Conservation (phyloP, 2,888 invertebrate genomes). For the Oscheius sp. region DNA sequence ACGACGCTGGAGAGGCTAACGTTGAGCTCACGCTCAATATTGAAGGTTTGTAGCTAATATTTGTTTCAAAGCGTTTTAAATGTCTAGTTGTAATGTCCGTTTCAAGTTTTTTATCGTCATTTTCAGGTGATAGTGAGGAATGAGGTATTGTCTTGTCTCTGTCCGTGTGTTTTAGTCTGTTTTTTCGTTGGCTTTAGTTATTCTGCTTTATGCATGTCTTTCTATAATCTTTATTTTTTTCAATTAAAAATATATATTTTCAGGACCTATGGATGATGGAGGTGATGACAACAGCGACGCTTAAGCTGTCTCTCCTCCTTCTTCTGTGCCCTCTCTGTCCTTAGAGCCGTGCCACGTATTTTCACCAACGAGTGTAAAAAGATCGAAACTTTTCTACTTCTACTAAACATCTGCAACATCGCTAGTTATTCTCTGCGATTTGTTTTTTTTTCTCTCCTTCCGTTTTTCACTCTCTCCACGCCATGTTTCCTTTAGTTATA, state of each 20-base stretch:
- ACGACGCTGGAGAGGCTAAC: slow-evolving; percentile 92
- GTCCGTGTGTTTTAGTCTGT: slow-evolving; percentile 19
- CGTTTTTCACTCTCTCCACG: slow-evolving; percentile 6
- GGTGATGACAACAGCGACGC: slow-evolving; percentile 68
- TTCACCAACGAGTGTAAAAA: slow-evolving; percentile 29
- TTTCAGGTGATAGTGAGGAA: slow-evolving; percentile 24
- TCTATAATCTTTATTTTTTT: neutral
- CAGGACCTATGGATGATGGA: slow-evolving; percentile 68
- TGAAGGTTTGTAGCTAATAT: slow-evolving; percentile 81
- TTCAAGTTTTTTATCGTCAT: neutral
- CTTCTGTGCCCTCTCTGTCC: slow-evolving; percentile 21
- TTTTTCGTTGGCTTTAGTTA: neutral
- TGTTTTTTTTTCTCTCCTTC: slow-evolving; percentile 4
- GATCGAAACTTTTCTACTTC: slow-evolving; percentile 18
- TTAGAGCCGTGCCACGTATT: slow-evolving; percentile 25
- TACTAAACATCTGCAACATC: neutral
- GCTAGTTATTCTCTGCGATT: neutral
- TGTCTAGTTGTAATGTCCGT: neutral
- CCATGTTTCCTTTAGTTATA: slow-evolving; percentile 15
- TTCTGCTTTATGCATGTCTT: neutral
- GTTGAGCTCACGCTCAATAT: slow-evolving; percentile 96
- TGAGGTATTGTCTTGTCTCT: slow-evolving; percentile 1
- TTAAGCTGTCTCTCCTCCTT: slow-evolving; percentile 36
- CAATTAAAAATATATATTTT: slow-evolving; percentile 16
- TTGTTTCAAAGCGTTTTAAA: no score